Conservation (phyloP, 2,113 vertebrate genomes). For the Sardina pilchardus region DNA sequence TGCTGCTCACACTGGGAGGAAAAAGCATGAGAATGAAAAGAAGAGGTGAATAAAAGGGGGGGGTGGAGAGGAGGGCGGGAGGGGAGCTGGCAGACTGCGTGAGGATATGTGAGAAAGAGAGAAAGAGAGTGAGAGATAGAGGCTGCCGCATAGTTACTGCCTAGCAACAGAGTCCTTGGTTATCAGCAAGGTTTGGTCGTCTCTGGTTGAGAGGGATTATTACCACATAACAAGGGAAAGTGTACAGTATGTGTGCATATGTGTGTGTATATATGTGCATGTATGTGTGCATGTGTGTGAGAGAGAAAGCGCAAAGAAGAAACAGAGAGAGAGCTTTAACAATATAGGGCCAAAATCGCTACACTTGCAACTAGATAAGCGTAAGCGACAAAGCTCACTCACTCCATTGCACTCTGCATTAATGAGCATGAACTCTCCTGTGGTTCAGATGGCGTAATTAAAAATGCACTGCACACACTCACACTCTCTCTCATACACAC, state of each 20-base stretch:
- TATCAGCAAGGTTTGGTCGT: conserved; percentile 45
- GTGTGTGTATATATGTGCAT: neutral
- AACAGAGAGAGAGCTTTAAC: neutral
- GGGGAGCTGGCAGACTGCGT: neutral
- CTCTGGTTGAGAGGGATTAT: conserved; percentile 20
- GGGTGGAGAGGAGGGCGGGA: neutral
- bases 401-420: neutral
- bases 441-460: neutral
- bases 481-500: conserved; percentile 24
- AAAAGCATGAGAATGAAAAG: neutral
- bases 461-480: neutral
- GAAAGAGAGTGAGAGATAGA: conserved; percentile 10
- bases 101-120: neutral
- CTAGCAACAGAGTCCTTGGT: conserved; percentile 68
- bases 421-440: neutral
- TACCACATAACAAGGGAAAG: neutral
- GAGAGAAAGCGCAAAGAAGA: neutral
- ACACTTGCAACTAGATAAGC: neutral
- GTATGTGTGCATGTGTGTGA: neutral
- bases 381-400: neutral
- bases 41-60: neutral
- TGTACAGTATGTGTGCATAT: too few species aligned
- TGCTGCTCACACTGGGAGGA: neutral
- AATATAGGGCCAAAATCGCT: neutral
- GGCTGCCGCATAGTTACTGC: conserved; percentile 73